Evolutionary conservation across 2,888 invertebrate species (phyloP).

Genomic region (Volucella zonaria): DNA sequence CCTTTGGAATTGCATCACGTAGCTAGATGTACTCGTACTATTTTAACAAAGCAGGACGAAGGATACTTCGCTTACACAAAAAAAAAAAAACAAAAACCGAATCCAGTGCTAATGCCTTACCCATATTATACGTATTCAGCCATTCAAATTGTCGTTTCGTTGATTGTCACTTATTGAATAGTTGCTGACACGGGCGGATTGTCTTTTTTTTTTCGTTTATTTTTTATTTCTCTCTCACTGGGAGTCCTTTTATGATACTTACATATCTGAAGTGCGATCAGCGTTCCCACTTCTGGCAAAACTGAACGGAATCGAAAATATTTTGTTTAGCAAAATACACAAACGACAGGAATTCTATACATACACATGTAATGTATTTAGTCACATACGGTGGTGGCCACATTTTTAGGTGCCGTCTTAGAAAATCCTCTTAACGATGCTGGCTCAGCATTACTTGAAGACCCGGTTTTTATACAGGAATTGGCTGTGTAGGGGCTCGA

Average conservation of each 20-base stretch:
- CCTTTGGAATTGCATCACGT: conserved; percentile 70
- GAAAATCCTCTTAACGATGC: too few relatives aligned
- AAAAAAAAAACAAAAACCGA: conserved; percentile 5
- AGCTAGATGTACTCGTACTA: conserved; percentile 13
- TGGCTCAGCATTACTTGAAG: too few relatives aligned
- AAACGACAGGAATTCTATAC: too few relatives aligned
- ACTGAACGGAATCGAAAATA: too few relatives aligned
- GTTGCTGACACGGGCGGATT: conserved; percentile 68
- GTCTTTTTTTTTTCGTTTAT: background rate
- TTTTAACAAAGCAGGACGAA: conserved; percentile 59
- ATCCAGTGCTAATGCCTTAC: conserved; percentile 60
- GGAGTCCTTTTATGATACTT: conserved; percentile 31
- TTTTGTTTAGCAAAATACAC: too few relatives aligned
- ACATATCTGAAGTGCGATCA: too few relatives aligned
- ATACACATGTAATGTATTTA: too few relatives aligned
- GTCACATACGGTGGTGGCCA: too few relatives aligned
- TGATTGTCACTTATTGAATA: conserved; percentile 74
- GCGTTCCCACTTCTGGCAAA: too few relatives aligned
- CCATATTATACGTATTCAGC: conserved; percentile 61
- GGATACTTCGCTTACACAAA: conserved; percentile 18
- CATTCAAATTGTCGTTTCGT: conserved; percentile 67
- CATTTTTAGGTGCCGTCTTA: too few relatives aligned
- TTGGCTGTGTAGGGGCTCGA: too few relatives aligned
- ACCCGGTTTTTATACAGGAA: too few relatives aligned
- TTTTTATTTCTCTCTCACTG: conserved; percentile 13